Evolutionary conservation across 2,888 invertebrate species (phyloP).

Genomic region (Xanthorhoe designata): DNA sequence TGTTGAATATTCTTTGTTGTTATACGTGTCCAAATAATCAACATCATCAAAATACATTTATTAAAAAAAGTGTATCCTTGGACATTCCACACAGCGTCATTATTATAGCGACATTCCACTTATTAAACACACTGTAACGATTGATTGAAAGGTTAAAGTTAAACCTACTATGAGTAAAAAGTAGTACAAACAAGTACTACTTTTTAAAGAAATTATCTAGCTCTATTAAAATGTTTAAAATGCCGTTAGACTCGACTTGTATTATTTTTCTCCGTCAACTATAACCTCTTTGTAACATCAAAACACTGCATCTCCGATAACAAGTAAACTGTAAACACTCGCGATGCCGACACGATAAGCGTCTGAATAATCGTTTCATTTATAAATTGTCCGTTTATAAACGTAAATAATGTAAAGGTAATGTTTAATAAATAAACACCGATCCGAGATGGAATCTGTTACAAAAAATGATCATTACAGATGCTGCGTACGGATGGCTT

Average conservation of each 20-base stretch:
- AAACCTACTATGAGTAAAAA: no score
- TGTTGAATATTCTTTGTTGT: neutral
- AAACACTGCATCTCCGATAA: constrained; percentile 20
- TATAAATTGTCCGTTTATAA: constrained; percentile 77
- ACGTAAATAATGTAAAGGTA: constrained; percentile 60
- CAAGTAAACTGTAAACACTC: constrained; percentile 27
- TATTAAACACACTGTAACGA: no score
- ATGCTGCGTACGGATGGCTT: constrained; percentile 59
- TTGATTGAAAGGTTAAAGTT: no score
- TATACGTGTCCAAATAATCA: no score
- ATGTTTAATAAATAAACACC: constrained; percentile 50
- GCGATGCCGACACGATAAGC: constrained; percentile 67
- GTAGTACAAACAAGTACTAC: no score
- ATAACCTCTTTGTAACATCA: constrained; percentile 18
- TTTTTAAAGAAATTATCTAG: neutral
- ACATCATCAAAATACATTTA: no score
- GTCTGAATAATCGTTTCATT: constrained; percentile 80
- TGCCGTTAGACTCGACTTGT: neutral
- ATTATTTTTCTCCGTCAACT: constrained; percentile 6
- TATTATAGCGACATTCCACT: no score
- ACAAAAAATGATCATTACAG: constrained; percentile 72
- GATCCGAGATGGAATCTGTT: constrained; percentile 66
- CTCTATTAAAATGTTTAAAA: neutral
- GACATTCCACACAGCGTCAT: no score
- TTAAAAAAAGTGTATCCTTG: no score